Base-by-base conservation (phyloP, 2,113 vertebrate species). In the Tachysurus fulvidraco region DNA sequence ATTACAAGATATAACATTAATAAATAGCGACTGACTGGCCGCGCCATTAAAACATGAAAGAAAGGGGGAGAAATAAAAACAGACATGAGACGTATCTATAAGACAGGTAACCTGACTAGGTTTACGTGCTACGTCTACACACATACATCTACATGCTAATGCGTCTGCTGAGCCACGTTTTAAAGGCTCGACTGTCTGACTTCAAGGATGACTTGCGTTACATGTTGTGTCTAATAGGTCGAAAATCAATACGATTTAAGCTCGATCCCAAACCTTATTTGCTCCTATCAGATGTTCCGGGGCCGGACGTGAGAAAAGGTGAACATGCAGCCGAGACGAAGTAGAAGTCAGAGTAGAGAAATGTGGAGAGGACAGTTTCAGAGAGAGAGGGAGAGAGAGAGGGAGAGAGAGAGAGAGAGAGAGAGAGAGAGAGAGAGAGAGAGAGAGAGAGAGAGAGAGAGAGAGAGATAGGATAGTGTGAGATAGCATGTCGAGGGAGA, bases 201-300 rank as follows among this genome's bases (percentile, higher is more conserved):
- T 85, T 50, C 28, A 17, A 59, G 36, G 30, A 59, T 59, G 28
- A 59, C 59, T 78, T 65, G 74, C 60, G 41, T 60, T 85, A 54
- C 77, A 67, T 55, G 84, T 52, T 85, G 44, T 85, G 60, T 59
- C 74, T 79, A 36, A 21, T 14, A 78, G 25, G 59, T 21, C 17
- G 6, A 69, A 64, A 57, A 80, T 67, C 60, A 55, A 85, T 55
- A 85, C 73, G 25, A 65, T 78, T 85, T 64, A n/a, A 67, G 84
- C 50, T 54, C 76, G 67, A 79, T 80, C 62, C 77, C 28, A 67
- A 67, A 69, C 50, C 84, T 86, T 86, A 86, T 80, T 86, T 80
- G 62, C 76, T n/a, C 21, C 84, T 60, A 62, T 79, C 65, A 85
- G 82, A 16, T 65, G 36, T 71, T 57, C 16, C 55, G 25, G 78